phyloP scores from a whole-genome alignment of 2,113 vertebrate species.

The Grantiella picta region DNA sequence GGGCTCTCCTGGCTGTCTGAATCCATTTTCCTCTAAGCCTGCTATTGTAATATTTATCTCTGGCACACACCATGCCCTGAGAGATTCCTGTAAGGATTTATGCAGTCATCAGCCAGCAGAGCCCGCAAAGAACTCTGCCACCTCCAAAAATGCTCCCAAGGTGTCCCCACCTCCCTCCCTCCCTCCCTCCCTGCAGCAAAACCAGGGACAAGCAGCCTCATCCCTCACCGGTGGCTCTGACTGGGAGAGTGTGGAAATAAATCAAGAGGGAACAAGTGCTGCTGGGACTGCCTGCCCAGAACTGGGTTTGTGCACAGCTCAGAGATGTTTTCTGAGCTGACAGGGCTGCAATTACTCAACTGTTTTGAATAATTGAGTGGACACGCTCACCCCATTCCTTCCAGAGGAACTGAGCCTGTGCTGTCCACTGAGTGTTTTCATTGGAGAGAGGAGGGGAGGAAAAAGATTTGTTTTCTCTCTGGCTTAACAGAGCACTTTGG shows the following conservation, averaged over 20 bases:
- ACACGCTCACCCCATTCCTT: background rate
- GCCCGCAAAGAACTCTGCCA: background rate
- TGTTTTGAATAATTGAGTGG: slow-evolving; percentile 64
- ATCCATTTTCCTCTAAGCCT: background rate
- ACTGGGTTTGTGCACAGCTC: slow-evolving; percentile 12
- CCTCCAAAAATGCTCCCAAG: background rate
- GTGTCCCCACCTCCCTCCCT: background rate
- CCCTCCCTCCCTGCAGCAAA: background rate
- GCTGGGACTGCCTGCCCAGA: background rate
- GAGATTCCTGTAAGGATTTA: background rate
- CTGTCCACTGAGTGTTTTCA: slow-evolving; percentile 27
- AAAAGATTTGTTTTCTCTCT: background rate
- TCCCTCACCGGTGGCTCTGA: background rate
- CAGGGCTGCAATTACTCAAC: slow-evolving; percentile 52
- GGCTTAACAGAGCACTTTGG: background rate
- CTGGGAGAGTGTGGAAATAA: background rate
- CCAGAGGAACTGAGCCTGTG: background rate
- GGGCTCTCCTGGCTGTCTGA: background rate
- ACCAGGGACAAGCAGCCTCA: background rate
- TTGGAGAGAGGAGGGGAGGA: background rate
- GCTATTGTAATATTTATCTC: slow-evolving; percentile 18
- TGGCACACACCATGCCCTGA: background rate
- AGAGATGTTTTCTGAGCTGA: slow-evolving; percentile 41
- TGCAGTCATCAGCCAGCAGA: background rate
- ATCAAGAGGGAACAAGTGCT: background rate